Evolutionary conservation across 2,797 vertebrate genomes (phyloP).

Genomic region (Cossypha caffra): DNA sequence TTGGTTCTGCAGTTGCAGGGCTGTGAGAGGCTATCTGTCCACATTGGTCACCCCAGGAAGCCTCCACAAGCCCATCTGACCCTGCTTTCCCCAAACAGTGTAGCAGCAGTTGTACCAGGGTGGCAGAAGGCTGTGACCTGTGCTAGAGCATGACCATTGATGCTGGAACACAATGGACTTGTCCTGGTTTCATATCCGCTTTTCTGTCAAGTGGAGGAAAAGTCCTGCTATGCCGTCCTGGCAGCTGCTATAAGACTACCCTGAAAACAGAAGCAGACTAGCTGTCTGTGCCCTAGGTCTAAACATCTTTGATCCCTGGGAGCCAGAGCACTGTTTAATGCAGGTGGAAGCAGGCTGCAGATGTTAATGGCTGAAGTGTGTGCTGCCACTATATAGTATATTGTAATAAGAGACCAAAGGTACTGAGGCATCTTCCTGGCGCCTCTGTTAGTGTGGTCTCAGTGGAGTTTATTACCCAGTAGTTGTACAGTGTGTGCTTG

Average conservation of each 20-base stretch:
- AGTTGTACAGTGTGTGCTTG: not conserved
- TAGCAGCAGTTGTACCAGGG: not conserved
- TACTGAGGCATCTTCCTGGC: not conserved
- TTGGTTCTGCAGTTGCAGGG: not conserved
- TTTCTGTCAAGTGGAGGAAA: not conserved
- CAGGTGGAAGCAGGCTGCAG: not conserved
- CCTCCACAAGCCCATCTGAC: not conserved
- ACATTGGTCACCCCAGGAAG: not conserved
- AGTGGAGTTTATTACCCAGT: not conserved
- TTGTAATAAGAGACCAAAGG: not conserved
- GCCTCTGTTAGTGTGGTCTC: not conserved
- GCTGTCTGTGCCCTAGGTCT: not conserved
- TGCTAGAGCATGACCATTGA: not conserved
- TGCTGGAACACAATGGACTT: not conserved
- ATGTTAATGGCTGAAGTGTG: not conserved
- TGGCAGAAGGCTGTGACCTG: accelerated
- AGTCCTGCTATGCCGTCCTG: not conserved
- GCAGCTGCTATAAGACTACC: accelerated
- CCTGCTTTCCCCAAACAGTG: accelerated
- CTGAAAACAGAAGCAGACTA: not conserved
- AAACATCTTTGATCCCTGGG: not conserved
- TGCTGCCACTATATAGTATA: not conserved
- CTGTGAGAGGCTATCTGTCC: not conserved
- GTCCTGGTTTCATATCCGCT: not conserved
- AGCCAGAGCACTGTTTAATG: not conserved